These are phyloP conservation scores for Sebastes iracundus DNA, from an alignment of 2,797 vertebrate species.

Conservation along the genomic window DNA sequence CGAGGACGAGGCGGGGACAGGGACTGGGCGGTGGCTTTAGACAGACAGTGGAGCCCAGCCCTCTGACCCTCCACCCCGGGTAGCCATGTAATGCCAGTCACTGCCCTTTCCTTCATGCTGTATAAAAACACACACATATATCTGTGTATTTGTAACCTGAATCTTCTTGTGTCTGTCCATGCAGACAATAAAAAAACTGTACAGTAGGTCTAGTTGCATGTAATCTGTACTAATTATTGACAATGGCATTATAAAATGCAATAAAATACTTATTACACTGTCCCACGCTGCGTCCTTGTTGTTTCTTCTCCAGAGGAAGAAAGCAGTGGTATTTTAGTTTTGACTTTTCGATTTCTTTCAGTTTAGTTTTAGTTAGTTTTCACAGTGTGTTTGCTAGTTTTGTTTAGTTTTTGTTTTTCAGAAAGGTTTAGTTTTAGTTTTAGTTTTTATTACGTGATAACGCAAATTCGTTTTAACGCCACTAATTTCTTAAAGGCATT, in stretches of 20 bases:
- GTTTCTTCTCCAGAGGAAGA: constrained; percentile 24
- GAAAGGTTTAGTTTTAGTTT: too few species aligned
- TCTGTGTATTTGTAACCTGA: constrained; percentile 92
- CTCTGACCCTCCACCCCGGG: constrained; percentile 78
- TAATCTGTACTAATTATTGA: constrained; percentile 95
- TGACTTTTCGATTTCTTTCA: too few species aligned
- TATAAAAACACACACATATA: constrained; percentile 90
- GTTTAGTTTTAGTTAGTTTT: too few species aligned
- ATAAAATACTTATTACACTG: constrained; percentile 94
- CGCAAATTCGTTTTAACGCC: too few species aligned
- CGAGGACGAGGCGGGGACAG: constrained; percentile 74
- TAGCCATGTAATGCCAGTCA: constrained; percentile 87
- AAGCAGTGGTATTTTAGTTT: too few species aligned
- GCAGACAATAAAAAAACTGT: constrained; percentile 93
- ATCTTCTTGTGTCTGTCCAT: constrained; percentile 90
- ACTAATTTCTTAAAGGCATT: too few species aligned
- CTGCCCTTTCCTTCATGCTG: constrained; percentile 86
- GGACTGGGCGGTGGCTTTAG: constrained; percentile 80
- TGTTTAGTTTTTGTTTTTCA: too few species aligned
- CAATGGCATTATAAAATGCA: constrained; percentile 94
- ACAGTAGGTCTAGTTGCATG: constrained; percentile 93
- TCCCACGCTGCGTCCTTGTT: constrained; percentile 55
- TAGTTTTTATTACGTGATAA: too few species aligned
- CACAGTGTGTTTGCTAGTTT: too few species aligned
- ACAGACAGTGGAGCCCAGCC: constrained; percentile 71